Base-by-base conservation (phyloP, 1,140 invertebrate genomes). In the Danaus melanippus region DNA sequence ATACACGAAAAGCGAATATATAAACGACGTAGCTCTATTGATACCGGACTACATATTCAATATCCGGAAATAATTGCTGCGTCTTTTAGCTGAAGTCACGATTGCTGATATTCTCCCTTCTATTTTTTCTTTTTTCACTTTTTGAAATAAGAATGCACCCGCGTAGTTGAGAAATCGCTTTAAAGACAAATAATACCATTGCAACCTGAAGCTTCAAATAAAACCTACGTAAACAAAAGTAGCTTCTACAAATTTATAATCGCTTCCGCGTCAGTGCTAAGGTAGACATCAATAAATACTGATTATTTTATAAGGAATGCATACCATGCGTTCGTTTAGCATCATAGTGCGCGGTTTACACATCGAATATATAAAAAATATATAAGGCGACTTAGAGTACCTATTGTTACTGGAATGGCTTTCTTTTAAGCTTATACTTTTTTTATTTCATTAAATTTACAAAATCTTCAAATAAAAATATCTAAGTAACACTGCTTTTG, bases 81-180 rank as follows among this genome's bases (percentile, higher is more conserved):
- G 72, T 78, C 69, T 69, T 64, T 76, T 81, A 80, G 80, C 69
- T 80, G 78, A 65, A 80, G 69, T 78, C 74, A 84, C 79, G 69
- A 80, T 81, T 84, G 80, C 79, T 86, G 72, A 75, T 70, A 76
- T 76, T 64, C 67, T 74, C 76, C 71, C 74, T 85, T 77, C 78
- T 84, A 81, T 74, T 81, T 84, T 79, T 78, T 81, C 72, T 79
- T 81, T 73, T 81, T 79, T 79, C 79, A 82, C 79, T 82, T 83
- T 83, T 83, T 83, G 65, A 76, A 69, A 77, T 76, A 76, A 78
- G 69, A 72, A 72, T 83, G 83, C 83, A 84, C 83, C 72, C 77
- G 79, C 83, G 73, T 86, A 86, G 83, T 73, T 71, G 60, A 69
- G 60, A 69, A 69, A 76, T 62, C 71, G 81, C 81, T 83, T 86